Base-by-base conservation (phyloP, 2,888 invertebrate species). In the Tyria jacobaeae region DNA sequence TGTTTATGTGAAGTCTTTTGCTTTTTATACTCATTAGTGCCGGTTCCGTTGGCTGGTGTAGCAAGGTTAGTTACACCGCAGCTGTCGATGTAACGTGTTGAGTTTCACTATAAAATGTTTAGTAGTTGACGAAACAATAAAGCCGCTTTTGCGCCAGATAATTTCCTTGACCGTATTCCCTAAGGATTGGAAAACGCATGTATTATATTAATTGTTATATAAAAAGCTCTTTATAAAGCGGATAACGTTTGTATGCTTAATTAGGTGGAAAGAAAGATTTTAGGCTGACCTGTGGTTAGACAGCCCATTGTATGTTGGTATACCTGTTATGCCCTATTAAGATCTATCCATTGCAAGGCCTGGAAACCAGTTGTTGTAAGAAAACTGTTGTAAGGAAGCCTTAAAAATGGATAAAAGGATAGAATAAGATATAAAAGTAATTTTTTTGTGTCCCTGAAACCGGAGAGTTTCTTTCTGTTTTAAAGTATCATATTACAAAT, bases 71-170 rank as follows among this genome's bases (percentile, higher is more conserved):
- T 79, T 79, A 78, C 76, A 80, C 80, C 79, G 78, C 86, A 88
- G 83, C 84, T 87, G 86, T 86, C 82, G 79, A 84, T 85, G 79
- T 70, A 63, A 65, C 67, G 81, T 86, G 75, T 90, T 80, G 63
- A 73, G 81, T 90, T 89, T 80, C 90, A 82, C 62, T 62, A 76
- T 79, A 82, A 83, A 86, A 84, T 84, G 44, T 39, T 34, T 25
- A 25, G 39, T 39, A 9, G 15, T 39, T 50, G 21, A 31, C 14
- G 21, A 41, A 25, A 44, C 25, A 27, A 7, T 41, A 35, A 25
- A 25, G 39, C 41, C 27, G 14, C 21, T 51, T 52, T 60, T 60
- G 15, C 9, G n/a, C 17, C 2, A 21, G 9, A n/a, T 1, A 4
- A 35, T 34, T 34, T 58, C 27, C 34, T 17, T 12, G 34, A 49